Conservation (phyloP, 2,113 vertebrate genomes). For the Empidonax alnorum region DNA sequence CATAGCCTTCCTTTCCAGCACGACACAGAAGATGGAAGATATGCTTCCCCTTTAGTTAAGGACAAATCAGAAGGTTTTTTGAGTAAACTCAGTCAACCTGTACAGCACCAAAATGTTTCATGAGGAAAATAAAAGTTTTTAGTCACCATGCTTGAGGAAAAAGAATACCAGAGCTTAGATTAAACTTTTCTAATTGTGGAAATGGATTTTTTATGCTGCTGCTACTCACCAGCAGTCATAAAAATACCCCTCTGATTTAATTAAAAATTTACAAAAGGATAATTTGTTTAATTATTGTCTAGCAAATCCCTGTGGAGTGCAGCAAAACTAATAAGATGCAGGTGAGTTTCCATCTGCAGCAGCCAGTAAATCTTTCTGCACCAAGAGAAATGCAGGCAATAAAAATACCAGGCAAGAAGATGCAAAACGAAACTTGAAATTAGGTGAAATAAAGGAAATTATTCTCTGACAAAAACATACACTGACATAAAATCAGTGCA, state of each 20-base stretch:
- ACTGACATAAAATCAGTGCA: background rate
- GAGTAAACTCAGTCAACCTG: background rate
- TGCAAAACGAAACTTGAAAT: constrained; percentile 21
- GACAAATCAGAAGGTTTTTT: background rate
- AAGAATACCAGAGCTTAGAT: background rate
- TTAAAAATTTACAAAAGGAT: background rate
- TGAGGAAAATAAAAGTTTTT: background rate
- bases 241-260: background rate
- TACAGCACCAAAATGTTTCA: background rate
- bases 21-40: background rate
- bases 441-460: background rate
- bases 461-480: background rate
- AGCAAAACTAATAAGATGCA: constrained; percentile 14
- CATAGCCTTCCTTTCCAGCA: background rate
- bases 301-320: background rate
- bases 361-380: background rate
- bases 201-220: background rate
- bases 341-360: background rate
- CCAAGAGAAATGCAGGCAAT: background rate
- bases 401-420: background rate
- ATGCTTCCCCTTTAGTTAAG: background rate
- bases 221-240: background rate
- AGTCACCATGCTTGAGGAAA: background rate
- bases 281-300: constrained; percentile 16
- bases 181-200: background rate